These are phyloP conservation scores for Xerus rutilus DNA, from an alignment of 2,797 vertebrate genomes.

Conservation along the genomic window DNA sequence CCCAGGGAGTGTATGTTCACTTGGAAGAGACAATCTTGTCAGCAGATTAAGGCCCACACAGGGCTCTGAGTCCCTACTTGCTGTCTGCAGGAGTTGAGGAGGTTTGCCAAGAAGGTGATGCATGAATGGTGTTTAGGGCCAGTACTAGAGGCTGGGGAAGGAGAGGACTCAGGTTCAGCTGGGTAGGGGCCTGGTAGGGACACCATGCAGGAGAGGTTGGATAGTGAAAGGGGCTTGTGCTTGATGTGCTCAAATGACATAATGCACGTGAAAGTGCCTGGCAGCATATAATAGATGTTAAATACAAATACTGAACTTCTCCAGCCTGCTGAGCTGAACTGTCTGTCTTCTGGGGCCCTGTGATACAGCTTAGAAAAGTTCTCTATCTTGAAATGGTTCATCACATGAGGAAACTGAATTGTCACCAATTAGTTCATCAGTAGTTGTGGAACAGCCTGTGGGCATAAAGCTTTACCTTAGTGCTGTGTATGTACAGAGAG, in stretches of 20 bases:
- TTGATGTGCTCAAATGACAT: not conserved
- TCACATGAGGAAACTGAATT: not conserved
- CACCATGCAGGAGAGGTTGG: not conserved
- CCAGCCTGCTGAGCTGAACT: not conserved
- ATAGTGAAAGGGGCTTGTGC: not conserved
- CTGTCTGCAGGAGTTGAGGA: not conserved
- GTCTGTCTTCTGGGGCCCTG: not conserved
- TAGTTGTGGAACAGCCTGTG: not conserved
- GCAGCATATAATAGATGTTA: fast-evolving
- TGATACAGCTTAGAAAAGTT: not conserved
- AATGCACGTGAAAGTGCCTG: not conserved
- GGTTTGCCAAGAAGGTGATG: not conserved
- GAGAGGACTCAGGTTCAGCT: not conserved
- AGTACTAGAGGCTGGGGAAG: fast-evolving
- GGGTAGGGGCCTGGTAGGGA: not conserved
- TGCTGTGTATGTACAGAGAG: not conserved
- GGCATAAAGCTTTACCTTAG: not conserved
- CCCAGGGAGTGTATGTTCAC: not conserved
- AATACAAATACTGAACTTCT: not conserved
- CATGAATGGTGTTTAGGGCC: not conserved
- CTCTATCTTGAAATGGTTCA: not conserved
- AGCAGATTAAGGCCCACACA: not conserved
- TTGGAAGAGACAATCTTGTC: not conserved
- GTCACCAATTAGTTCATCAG: not conserved
- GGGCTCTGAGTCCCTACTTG: not conserved